Base-by-base conservation (phyloP, 2,113 vertebrate genomes). In the Syngnathus scovelli region DNA sequence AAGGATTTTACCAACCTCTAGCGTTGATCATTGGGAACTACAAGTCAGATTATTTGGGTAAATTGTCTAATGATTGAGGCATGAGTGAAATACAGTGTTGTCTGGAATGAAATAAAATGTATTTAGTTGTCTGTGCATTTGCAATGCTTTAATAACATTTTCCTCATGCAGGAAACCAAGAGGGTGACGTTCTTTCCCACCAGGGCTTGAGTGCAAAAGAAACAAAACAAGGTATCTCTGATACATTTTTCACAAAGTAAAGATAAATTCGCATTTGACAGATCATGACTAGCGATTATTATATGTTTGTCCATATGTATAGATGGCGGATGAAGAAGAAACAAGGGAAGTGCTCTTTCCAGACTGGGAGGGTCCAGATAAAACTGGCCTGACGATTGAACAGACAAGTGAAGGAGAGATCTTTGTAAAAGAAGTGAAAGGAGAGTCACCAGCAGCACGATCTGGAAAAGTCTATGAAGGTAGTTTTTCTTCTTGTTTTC, bases 401-500 rank as follows among this genome's bases (percentile, higher is more conserved):
- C 93, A 94, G 86, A 91, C 86, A 38, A 91, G 90, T 0, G 89
- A 87, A 1, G 96, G 95, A 1, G 90, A 93, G 61, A 90, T 98
- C 71, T 95, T 92, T 52, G 91, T 98, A 38, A 94, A 91, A 74
- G 92, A 92, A 21, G 93, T 98, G 23, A 90, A 92, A 89, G 92
- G 91, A 72, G 93, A 95, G 85, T 98, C 95, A 1, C 92, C 94
- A 10, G 95, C 92, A 16, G 94, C 92, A 71, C 92, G 92, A 52
- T 92, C 91, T 43, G 96, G 96, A 48, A 92, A 89, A 77, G 95
- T 98, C 61, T 87, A 91, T 78, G 92, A 98, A 94, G 96, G 96
- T 96, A 87, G 70, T 44, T 51, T 70, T 39, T 12, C 19, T 0
- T 61, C 9, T 1, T 0, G 1, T 0, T 7, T 43, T 54, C 69